phyloP scores from a whole-genome alignment of 2,113 vertebrate species.

The Mobula birostris region DNA sequence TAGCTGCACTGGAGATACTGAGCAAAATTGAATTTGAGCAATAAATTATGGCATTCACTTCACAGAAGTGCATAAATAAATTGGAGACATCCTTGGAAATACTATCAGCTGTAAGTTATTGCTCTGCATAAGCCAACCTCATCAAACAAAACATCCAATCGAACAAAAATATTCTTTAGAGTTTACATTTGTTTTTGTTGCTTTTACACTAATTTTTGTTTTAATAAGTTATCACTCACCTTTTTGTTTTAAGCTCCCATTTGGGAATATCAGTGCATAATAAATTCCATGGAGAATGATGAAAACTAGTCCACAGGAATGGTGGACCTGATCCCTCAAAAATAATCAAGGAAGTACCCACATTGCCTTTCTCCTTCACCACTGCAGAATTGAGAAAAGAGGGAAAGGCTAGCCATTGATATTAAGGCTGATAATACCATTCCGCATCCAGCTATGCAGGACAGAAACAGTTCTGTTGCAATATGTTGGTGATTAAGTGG shows the following conservation, averaged over 20 bases:
- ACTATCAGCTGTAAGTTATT: background rate
- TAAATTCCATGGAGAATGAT: background rate
- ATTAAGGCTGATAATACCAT: background rate
- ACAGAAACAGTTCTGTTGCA: background rate
- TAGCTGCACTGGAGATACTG: background rate
- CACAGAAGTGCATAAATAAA: background rate
- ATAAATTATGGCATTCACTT: background rate
- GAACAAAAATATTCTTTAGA: background rate
- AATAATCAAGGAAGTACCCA: background rate
- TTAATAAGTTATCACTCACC: background rate
- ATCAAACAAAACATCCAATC: background rate
- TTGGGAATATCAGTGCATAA: background rate
- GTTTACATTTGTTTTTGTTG: background rate
- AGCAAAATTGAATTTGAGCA: background rate
- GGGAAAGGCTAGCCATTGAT: background rate
- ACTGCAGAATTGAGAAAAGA: too few species aligned
- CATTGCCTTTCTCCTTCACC: background rate
- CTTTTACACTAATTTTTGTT: background rate
- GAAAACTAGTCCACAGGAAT: background rate
- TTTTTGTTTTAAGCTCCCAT: background rate
- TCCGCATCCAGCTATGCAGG: background rate
- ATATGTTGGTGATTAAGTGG: background rate
- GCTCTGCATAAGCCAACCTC: background rate
- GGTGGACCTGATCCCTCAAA: background rate
- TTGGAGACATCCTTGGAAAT: background rate